phyloP scores from a whole-genome alignment of 2,888 invertebrate species.

The Drosophila sordidula region DNA sequence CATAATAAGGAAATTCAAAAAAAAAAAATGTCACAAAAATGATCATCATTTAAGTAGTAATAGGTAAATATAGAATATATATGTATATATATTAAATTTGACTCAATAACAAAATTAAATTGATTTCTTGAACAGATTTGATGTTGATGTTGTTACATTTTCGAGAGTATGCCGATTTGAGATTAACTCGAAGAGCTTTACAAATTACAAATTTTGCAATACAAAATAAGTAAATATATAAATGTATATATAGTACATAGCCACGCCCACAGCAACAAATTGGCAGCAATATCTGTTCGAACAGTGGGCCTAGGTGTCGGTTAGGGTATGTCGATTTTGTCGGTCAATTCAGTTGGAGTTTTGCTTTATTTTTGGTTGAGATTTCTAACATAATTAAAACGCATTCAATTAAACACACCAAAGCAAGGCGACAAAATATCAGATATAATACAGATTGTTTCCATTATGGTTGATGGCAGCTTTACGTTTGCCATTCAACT shows the following conservation, averaged over 20 bases:
- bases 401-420: slow-evolving; percentile 78
- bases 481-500: neutral
- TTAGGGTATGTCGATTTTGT: slow-evolving; percentile 14
- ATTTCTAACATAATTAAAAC: slow-evolving; percentile 75
- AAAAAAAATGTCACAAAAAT: slow-evolving; percentile 50
- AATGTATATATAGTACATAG: slow-evolving; percentile 43
- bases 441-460: slow-evolving; percentile 13
- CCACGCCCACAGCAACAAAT: slow-evolving; percentile 49
- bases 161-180: slow-evolving; percentile 17
- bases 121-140: slow-evolving; percentile 47
- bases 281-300: slow-evolving; percentile 44
- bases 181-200: slow-evolving; percentile 50
- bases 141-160: slow-evolving; percentile 6
- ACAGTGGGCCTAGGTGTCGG: slow-evolving; percentile 16
- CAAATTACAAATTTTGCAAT: slow-evolving; percentile 58
- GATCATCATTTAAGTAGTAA: slow-evolving; percentile 47
- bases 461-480: neutral
- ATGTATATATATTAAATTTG: slow-evolving; percentile 24
- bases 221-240: slow-evolving; percentile 58
- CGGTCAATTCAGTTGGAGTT: slow-evolving; percentile 31
- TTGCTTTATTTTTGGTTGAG: slow-evolving; percentile 70
- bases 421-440: slow-evolving; percentile 54
- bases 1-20: slow-evolving; percentile 56
- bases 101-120: slow-evolving; percentile 44
- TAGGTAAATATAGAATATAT: slow-evolving; percentile 23